Evolutionary conservation across 92 coral and sea anemone species (phyloP).

Genomic region (Plumapathes pennacea): DNA sequence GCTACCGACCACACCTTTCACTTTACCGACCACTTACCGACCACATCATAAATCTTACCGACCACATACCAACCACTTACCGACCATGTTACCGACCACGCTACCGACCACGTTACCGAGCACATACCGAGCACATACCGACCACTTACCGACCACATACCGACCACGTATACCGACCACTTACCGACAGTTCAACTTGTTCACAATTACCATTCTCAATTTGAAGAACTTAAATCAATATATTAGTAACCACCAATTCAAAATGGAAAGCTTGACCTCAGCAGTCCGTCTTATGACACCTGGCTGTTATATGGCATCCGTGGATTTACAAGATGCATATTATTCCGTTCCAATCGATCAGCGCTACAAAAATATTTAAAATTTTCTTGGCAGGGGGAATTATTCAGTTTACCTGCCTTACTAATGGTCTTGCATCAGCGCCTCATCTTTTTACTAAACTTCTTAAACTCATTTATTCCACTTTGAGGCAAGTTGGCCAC

Average conservation of each 20-base stretch:
- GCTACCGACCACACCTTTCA: too few relatives aligned
- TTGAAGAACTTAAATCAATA: slow-evolving; percentile 27
- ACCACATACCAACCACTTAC: too few relatives aligned
- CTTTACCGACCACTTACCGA: too few relatives aligned
- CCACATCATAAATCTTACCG: too few relatives aligned
- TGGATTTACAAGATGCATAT: slow-evolving; percentile 33
- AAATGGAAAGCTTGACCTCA: slow-evolving; percentile 24
- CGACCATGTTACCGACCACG: too few relatives aligned
- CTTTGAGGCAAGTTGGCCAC: slow-evolving; percentile 23
- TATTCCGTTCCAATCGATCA: slow-evolving; percentile 11
- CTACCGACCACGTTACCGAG: too few relatives aligned
- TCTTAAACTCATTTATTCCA: slow-evolving; percentile 25
- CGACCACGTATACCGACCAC: too few relatives aligned
- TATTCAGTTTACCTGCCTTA: slow-evolving; percentile 26
- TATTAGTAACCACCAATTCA: slow-evolving; percentile 28
- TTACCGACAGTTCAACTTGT: too few relatives aligned
- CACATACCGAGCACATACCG: too few relatives aligned
- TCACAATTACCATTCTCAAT: slow-evolving; percentile 37
- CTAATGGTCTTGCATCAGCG: slow-evolving; percentile 27
- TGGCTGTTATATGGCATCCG: slow-evolving; percentile 36
- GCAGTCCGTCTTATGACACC: slow-evolving; percentile 37
- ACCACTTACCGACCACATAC: too few relatives aligned
- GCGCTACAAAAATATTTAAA: slow-evolving; percentile 4
- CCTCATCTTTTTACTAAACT: slow-evolving; percentile 14
- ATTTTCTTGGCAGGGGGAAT: slow-evolving; percentile 17